Percentiles rank a stretch among this genome's conserved stretches.
These are phyloP conservation scores for Pelagia noctiluca DNA, from an alignment of 30 jellyfish, hydroid and myxozoan species.

Conservation along the genomic window DNA sequence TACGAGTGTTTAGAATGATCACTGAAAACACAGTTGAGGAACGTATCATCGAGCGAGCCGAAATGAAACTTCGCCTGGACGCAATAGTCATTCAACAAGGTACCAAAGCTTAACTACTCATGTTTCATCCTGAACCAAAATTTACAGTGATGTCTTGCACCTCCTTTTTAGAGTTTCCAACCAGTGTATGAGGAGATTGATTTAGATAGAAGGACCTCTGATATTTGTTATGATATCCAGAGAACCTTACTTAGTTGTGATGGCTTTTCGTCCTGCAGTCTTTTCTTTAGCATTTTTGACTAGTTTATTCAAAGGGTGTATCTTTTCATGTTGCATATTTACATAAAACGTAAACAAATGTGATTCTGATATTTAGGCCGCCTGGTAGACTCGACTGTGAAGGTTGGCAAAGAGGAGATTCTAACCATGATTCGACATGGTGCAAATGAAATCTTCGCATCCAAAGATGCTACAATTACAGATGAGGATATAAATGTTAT, in stretches of 20 bases:
- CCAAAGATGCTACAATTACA: conserved; percentile 92
- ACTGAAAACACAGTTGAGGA: conserved; percentile 99
- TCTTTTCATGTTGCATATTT: too few species aligned
- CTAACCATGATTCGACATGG: conserved; percentile 99
- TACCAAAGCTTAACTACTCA: not conserved
- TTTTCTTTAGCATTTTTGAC: too few species aligned
- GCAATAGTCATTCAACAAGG: conserved; percentile 99
- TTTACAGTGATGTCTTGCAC: conserved; percentile 20
- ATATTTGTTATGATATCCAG: too few species aligned
- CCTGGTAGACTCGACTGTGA: conserved; percentile 89
- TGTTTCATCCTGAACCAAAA: not conserved
- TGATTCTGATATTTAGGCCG: conserved; percentile 64
- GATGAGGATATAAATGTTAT: conserved; percentile 92
- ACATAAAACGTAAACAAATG: too few species aligned
- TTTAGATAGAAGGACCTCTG: too few species aligned
- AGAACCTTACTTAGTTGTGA: too few species aligned
- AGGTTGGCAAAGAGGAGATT: conserved; percentile 95
- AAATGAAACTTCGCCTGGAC: conserved; percentile 96
- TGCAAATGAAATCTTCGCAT: conserved; percentile 96
- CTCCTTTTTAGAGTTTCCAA: too few species aligned
- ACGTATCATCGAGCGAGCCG: conserved; percentile 98
- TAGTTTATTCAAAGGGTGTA: too few species aligned
- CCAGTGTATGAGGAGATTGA: too few species aligned
- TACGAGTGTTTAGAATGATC: conserved; percentile 91
- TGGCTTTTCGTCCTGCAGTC: too few species aligned